Evolutionary conservation across 2,113 vertebrate genomes (phyloP).

Genomic region (Leptobrachium leishanense): DNA sequence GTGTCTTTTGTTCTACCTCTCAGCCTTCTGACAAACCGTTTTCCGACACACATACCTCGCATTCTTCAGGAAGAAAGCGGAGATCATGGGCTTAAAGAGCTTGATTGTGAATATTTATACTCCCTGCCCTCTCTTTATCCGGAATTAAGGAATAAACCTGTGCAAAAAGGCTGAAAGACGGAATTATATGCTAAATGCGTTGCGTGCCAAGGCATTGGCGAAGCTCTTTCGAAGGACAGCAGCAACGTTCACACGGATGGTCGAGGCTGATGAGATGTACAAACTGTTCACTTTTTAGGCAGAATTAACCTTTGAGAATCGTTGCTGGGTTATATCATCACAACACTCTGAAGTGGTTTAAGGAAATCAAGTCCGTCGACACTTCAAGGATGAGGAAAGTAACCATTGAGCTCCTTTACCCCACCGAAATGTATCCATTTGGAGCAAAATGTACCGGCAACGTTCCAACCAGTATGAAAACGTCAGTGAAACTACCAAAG

Average conservation of each 20-base stretch:
- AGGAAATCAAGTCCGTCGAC: too few species aligned
- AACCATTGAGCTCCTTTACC: too few species aligned
- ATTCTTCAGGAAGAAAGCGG: constrained; percentile 65
- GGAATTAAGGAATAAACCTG: constrained; percentile 51
- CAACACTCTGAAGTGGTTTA: too few species aligned
- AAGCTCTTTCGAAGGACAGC: constrained; percentile 19
- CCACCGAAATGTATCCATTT: too few species aligned
- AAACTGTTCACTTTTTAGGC: not conserved
- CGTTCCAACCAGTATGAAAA: too few species aligned
- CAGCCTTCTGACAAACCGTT: constrained; percentile 59
- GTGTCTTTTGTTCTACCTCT: constrained; percentile 64
- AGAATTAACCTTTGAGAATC: too few species aligned
- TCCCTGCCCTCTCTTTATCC: constrained; percentile 64
- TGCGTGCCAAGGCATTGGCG: constrained; percentile 20
- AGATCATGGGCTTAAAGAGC: constrained; percentile 57
- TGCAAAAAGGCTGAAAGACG: constrained; percentile 31
- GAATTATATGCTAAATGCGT: constrained; percentile 10
- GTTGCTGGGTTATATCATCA: too few species aligned
- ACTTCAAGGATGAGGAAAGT: too few species aligned
- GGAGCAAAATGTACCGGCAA: too few species aligned
- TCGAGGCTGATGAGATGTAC: not conserved
- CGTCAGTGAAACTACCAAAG: too few species aligned
- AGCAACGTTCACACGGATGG: not conserved
- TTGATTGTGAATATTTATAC: constrained; percentile 57
- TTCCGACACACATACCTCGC: constrained; percentile 55